Conservation (phyloP, 2,113 vertebrate genomes). For the Cairina moschata region DNA sequence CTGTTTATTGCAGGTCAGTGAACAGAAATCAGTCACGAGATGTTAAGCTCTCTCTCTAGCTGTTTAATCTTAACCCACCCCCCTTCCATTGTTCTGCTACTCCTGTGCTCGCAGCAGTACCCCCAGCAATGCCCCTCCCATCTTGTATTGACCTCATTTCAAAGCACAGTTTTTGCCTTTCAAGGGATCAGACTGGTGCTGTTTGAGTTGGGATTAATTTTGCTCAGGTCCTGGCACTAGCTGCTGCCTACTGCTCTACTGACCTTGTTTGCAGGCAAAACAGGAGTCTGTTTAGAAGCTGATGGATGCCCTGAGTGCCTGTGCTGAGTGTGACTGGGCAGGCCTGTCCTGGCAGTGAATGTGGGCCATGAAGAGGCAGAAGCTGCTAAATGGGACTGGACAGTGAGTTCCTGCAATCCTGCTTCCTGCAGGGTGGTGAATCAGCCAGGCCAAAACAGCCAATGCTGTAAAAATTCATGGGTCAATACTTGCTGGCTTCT, state of each 20-base stretch:
- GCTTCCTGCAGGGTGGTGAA: background rate
- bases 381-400: background rate
- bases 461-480: background rate
- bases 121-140: background rate
- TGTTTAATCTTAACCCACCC: slow-evolving; percentile 40
- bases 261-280: background rate
- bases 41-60: slow-evolving; percentile 40
- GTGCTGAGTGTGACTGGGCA: background rate
- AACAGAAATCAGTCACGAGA: slow-evolving; percentile 51
- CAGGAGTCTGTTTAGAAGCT: background rate
- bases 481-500: background rate
- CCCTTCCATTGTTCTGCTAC: background rate
- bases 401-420: background rate
- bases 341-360: background rate
- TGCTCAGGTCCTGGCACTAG: background rate
- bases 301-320: background rate
- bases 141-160: slow-evolving; percentile 21
- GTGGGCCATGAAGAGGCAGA: background rate
- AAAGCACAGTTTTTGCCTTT: background rate
- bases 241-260: background rate
- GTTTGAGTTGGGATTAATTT: background rate
- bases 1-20: slow-evolving; percentile 37
- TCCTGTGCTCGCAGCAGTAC: background rate
- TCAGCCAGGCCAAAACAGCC: background rate
- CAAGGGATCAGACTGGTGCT: background rate